Percentiles rank a stretch among this genome's conserved stretches.
Evolutionary conservation across 2,113 vertebrate species (phyloP).

Genomic region (Apodemus speciosus): DNA sequence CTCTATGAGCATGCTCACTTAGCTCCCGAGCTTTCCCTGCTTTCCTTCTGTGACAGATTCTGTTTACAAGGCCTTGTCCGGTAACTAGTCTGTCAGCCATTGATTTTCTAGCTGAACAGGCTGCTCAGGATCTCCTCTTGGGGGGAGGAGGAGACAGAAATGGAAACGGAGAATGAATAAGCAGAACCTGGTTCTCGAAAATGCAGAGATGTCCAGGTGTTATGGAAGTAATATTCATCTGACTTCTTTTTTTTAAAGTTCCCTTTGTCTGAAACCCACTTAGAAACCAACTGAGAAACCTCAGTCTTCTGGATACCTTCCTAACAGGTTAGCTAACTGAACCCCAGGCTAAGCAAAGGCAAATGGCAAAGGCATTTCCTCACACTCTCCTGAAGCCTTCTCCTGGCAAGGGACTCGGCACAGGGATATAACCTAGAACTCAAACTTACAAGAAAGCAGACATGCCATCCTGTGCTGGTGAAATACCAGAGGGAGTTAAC

Average conservation of each 20-base stretch:
- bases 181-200: neutral
- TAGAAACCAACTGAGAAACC: neutral
- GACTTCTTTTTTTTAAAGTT: neutral
- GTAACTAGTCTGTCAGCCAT: conserved; percentile 17
- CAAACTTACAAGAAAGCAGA: neutral
- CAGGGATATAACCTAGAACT: neutral
- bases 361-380: neutral
- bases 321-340: neutral
- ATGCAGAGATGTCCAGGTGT: neutral
- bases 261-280: neutral
- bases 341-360: neutral
- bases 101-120: conserved; percentile 59
- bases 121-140: conserved; percentile 13
- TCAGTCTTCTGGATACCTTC: neutral
- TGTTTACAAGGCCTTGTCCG: conserved; percentile 24
- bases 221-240: neutral
- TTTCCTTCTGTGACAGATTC: conserved; percentile 52
- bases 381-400: neutral
- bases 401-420: neutral
- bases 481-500: neutral
- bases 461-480: neutral
- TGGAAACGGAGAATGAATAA: conserved; percentile 6
- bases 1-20: neutral
- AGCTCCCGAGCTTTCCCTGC: conserved; percentile 18
- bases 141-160: conserved; percentile 10